These are phyloP conservation scores for Sesamia inferens DNA, from an alignment of 2,888 invertebrate species.

Conservation along the genomic window DNA sequence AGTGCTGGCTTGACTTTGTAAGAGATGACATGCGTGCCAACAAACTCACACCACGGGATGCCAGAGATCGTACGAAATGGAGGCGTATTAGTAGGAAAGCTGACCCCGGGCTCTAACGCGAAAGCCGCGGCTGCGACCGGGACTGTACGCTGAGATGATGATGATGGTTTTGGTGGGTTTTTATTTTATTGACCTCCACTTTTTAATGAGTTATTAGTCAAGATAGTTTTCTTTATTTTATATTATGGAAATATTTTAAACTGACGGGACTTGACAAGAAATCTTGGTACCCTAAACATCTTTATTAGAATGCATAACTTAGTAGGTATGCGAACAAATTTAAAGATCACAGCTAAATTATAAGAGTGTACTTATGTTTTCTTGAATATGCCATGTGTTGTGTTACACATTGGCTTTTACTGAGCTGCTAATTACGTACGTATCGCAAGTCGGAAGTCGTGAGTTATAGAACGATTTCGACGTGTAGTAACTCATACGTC, in stretches of 20 bases:
- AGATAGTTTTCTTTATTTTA: background rate
- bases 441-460: slow-evolving; percentile 26
- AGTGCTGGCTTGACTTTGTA: no score
- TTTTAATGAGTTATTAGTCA: background rate
- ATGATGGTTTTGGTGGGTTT: no score
- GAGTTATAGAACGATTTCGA: slow-evolving; percentile 22
- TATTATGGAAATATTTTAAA: background rate
- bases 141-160: no score
- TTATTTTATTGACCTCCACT: background rate
- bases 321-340: background rate
- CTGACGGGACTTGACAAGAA: background rate
- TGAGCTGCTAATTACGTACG: slow-evolving; percentile 28
- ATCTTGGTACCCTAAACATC: background rate
- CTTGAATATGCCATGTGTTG: slow-evolving; percentile 14
- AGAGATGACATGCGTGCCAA: no score
- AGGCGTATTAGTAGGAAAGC: no score
- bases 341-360: background rate
- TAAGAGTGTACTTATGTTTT: slow-evolving; percentile 6
- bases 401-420: slow-evolving; percentile 39
- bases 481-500: slow-evolving; percentile 25
- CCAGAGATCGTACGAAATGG: no score
- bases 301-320: background rate
- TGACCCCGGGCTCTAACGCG: no score
- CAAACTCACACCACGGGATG: no score
- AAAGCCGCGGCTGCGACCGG: no score